These are phyloP conservation scores for Chelidonichthys spinosus DNA, from an alignment of 2,797 vertebrate species.

Conservation along the genomic window DNA sequence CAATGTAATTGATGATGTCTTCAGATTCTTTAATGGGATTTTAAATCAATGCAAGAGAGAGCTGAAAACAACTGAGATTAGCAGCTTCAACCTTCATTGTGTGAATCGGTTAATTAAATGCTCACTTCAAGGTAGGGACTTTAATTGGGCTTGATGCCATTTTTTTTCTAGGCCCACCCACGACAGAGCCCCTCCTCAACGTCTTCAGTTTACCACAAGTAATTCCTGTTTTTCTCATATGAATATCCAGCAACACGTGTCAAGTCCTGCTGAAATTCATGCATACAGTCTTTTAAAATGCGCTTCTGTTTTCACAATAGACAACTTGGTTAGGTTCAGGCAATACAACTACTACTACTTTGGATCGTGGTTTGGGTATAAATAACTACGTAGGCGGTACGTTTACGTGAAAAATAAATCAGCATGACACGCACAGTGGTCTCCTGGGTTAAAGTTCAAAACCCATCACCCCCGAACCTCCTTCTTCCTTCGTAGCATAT, in stretches of 20 bases:
- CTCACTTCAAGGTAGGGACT: constrained; percentile 17
- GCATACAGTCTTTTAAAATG: background rate
- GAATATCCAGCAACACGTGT: background rate
- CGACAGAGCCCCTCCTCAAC: background rate
- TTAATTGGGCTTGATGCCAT: background rate
- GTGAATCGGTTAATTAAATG: constrained; percentile 8
- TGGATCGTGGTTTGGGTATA: background rate
- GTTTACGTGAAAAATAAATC: background rate
- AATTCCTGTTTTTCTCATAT: background rate
- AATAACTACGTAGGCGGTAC: background rate
- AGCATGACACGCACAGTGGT: background rate
- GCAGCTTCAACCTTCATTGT: constrained; percentile 7
- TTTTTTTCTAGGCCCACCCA: background rate
- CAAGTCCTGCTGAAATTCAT: too few species aligned
- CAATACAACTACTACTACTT: too few species aligned
- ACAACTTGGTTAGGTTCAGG: too few species aligned
- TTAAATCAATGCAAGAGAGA: constrained; percentile 5
- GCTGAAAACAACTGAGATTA: constrained; percentile 12
- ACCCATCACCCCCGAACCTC: too few species aligned
- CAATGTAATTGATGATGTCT: background rate
- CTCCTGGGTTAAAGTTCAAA: too few species aligned
- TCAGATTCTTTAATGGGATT: background rate
- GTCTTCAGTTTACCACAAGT: too few species aligned
- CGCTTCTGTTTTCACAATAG: too few species aligned
- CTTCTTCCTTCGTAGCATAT: background rate